phyloP scores from a whole-genome alignment of 2,113 vertebrate genomes.

The Astatoreochromis straeleni region DNA sequence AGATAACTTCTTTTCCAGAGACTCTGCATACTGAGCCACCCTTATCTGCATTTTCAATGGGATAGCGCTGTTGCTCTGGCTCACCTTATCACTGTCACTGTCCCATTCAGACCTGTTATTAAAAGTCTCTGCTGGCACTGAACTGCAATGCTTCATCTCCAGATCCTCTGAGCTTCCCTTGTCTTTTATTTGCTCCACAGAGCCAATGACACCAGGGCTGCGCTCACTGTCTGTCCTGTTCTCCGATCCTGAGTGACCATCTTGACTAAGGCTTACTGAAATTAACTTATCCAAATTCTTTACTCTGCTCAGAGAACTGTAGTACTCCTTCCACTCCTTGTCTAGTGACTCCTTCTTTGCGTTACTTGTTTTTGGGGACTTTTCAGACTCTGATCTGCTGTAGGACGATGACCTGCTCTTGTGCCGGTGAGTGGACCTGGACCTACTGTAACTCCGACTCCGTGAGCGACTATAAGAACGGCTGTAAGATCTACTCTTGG shows the following conservation, averaged over 20 bases:
- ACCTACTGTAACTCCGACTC: slow-evolving; percentile 79
- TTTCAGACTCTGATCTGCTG: slow-evolving; percentile 79
- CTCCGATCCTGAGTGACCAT: slow-evolving; percentile 24
- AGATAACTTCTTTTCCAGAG: slow-evolving; percentile 61
- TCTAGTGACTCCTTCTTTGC: slow-evolving; percentile 58
- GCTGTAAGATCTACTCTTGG: slow-evolving; percentile 79
- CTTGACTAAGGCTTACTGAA: not conserved
- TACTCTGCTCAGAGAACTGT: slow-evolving; percentile 64
- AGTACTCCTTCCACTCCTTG: slow-evolving; percentile 59
- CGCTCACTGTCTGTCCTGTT: slow-evolving; percentile 18
- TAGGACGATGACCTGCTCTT: slow-evolving; percentile 72
- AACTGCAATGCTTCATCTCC: slow-evolving; percentile 44
- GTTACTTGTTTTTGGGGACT: slow-evolving; percentile 63
- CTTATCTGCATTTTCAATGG: slow-evolving; percentile 36
- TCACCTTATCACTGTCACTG: slow-evolving; percentile 64
- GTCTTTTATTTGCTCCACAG: slow-evolving; percentile 15
- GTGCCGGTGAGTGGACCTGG: slow-evolving; percentile 67
- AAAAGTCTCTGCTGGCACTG: slow-evolving; percentile 39
- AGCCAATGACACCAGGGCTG: slow-evolving; percentile 22
- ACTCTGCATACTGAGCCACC: slow-evolving; percentile 27
- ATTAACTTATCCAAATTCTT: slow-evolving; percentile 60
- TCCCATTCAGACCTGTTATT: slow-evolving; percentile 66
- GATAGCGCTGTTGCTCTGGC: slow-evolving; percentile 36
- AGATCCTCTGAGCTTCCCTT: slow-evolving; percentile 15
- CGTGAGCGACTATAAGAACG: slow-evolving; percentile 78